phyloP scores from a whole-genome alignment of 30 jellyfish, hydroid and myxozoan genomes.

The Rhopilema esculentum region DNA sequence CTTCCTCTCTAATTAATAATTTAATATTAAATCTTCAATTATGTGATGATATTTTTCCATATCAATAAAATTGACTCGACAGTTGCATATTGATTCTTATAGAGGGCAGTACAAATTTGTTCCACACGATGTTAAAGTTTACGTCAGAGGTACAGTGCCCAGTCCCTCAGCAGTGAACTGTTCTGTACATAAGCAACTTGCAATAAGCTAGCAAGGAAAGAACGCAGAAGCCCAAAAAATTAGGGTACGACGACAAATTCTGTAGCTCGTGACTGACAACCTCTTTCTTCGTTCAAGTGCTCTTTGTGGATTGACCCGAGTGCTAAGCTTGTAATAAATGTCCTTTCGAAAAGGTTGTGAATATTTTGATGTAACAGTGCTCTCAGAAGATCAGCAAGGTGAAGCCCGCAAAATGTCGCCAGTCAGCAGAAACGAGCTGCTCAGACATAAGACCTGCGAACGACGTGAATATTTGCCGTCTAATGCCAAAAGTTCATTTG shows the following conservation, averaged over 20 bases:
- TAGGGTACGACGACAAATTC: neutral
- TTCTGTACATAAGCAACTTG: too few relatives aligned
- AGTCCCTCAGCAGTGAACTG: too few relatives aligned
- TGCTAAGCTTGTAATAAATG: neutral
- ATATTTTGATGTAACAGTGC: neutral
- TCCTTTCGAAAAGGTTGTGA: neutral
- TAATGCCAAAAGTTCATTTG: neutral
- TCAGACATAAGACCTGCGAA: neutral
- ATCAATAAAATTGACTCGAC: too few relatives aligned
- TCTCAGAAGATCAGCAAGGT: neutral
- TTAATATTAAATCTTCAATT: too few relatives aligned
- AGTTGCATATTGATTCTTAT: too few relatives aligned
- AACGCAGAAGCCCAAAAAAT: too few relatives aligned
- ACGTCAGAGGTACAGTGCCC: too few relatives aligned
- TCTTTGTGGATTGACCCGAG: neutral
- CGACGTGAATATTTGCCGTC: neutral
- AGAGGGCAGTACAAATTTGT: too few relatives aligned
- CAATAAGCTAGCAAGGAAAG: too few relatives aligned
- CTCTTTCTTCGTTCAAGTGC: neutral
- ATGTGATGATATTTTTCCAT: too few relatives aligned
- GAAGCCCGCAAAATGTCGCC: neutral
- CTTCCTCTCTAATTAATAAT: too few relatives aligned
- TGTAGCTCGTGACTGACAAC: neutral
- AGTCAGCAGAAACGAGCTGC: slow-evolving; percentile 32
- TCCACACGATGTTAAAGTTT: too few relatives aligned